Conservation (phyloP, 2,113 vertebrate genomes). For the Mesoclemmys tuberculata region DNA sequence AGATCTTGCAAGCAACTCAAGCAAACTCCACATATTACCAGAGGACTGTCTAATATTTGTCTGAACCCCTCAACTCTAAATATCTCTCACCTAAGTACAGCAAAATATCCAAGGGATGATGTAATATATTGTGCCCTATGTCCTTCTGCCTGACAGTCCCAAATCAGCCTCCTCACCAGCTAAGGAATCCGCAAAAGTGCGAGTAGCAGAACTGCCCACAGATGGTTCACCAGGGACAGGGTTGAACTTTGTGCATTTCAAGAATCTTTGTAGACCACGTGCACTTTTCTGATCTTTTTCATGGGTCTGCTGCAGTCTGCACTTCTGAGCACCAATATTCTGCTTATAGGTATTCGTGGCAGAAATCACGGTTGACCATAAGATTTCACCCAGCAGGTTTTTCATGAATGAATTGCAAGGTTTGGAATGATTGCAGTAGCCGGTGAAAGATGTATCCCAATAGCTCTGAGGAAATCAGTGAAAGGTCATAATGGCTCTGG, state of each 20-base stretch:
- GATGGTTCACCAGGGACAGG: neutral
- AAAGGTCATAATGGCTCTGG: neutral
- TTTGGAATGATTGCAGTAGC: neutral
- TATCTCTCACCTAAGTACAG: too few relatives aligned
- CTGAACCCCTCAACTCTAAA: too few relatives aligned
- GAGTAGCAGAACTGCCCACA: too few relatives aligned
- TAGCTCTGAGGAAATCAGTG: neutral
- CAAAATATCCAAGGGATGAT: too few relatives aligned
- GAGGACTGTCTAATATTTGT: too few relatives aligned
- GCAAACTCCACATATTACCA: too few relatives aligned
- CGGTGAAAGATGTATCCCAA: neutral
- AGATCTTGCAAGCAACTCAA: too few relatives aligned
- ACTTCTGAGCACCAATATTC: neutral
- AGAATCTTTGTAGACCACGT: neutral
- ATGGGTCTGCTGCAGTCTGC: neutral
- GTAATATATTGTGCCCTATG: too few relatives aligned
- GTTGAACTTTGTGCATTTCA: neutral
- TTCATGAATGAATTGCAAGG: neutral
- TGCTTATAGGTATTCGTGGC: neutral
- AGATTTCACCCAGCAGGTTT: neutral
- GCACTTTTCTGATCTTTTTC: neutral
- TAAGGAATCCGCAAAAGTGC: too few relatives aligned
- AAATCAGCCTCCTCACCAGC: too few relatives aligned
- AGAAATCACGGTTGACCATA: neutral
- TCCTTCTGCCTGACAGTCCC: too few relatives aligned